Percentiles rank a stretch among this genome's conserved stretches.
phyloP scores from a whole-genome alignment of 2,797 vertebrate species.

The Simalia tracyae region DNA sequence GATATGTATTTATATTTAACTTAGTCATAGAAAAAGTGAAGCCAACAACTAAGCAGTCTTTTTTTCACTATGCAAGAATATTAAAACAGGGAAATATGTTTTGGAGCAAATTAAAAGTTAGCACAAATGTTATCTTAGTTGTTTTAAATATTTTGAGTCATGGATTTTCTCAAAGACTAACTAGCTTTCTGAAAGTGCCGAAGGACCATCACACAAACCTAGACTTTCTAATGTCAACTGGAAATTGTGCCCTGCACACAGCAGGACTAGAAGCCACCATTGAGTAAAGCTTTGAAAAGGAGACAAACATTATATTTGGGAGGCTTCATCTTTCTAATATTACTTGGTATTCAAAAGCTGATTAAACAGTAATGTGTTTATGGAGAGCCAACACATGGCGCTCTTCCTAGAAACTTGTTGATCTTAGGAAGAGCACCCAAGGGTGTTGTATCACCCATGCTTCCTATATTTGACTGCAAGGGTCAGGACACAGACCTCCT shows the following conservation, averaged over 20 bases:
- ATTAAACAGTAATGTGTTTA: slow-evolving; percentile 3
- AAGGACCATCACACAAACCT: slow-evolving; percentile 39
- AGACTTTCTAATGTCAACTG: neutral
- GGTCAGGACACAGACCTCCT: neutral
- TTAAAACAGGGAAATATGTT: neutral
- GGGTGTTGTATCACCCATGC: neutral
- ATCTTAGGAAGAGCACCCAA: slow-evolving; percentile 1
- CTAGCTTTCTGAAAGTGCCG: slow-evolving; percentile 44
- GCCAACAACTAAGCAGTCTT: neutral
- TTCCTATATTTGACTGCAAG: neutral
- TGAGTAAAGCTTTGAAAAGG: neutral
- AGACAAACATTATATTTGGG: neutral
- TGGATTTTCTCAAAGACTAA: slow-evolving; percentile 51
- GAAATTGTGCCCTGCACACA: neutral
- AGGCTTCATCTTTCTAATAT: neutral
- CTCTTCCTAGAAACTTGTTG: slow-evolving; percentile 1
- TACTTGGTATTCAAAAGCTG: neutral
- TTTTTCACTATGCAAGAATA: neutral
- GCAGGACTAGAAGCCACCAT: neutral
- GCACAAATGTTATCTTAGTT: slow-evolving; percentile 28
- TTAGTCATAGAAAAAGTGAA: neutral
- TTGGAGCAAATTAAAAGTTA: neutral
- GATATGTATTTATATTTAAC: neutral
- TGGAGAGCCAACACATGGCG: neutral
- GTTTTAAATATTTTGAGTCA: slow-evolving; percentile 60